Conservation (phyloP, 2,797 vertebrate species). For the Todus mexicanus region DNA sequence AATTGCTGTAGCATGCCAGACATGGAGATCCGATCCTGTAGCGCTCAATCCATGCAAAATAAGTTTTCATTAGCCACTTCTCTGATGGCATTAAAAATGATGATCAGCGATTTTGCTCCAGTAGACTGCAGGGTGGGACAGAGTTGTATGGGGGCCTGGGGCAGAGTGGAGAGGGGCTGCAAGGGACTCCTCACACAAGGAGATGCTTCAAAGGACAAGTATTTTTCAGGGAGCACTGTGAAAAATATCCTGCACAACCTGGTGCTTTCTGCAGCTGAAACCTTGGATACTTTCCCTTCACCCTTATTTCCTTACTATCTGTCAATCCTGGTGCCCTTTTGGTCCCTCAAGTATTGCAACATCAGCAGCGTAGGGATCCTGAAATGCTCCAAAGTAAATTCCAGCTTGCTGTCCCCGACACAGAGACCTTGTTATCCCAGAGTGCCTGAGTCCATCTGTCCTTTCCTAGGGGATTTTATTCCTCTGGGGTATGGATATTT, state of each 20-base stretch:
- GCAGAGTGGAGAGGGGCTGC: rapidly evolving
- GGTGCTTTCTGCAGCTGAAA: neutral
- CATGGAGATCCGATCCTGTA: neutral
- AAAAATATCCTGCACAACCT: neutral
- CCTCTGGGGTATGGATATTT: neutral
- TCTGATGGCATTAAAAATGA: neutral
- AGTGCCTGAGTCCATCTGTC: neutral
- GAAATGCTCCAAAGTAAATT: neutral
- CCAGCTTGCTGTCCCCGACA: neutral
- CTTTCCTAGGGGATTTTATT: neutral
- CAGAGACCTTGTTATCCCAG: neutral
- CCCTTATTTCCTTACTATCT: neutral
- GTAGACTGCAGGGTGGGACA: neutral
- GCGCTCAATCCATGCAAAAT: neutral
- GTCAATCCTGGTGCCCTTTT: neutral
- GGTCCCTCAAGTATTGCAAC: neutral
- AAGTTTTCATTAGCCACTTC: neutral
- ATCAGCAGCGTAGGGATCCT: neutral
- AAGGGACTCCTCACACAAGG: neutral
- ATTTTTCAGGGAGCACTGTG: neutral
- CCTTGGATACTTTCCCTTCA: neutral
- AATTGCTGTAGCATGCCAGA: neutral
- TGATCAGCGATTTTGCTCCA: neutral
- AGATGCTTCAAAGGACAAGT: neutral
- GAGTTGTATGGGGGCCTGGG: rapidly evolving